Evolutionary conservation across 2,888 invertebrate species (phyloP), one percentile per base, ranked within the genome.

Genomic region (Mayetiola destructor): DNA sequence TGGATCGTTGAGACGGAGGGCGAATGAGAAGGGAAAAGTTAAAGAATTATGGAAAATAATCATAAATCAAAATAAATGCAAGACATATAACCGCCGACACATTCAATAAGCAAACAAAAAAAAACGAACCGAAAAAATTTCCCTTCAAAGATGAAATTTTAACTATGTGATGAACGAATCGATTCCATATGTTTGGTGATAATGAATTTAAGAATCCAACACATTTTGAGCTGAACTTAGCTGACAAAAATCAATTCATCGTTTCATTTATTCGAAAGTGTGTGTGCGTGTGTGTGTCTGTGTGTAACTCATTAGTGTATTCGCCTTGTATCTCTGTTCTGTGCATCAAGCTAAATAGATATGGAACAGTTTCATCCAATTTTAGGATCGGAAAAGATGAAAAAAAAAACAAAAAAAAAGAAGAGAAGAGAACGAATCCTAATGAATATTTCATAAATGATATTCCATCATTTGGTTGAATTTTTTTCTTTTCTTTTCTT

Each of bases 111-210:
- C n/a, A n/a, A n/a, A 36, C n/a, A 36, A 36, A 16, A 36, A 14
- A 12, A 36, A 4, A 36, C 36, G 36, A 40, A 23, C 6, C 4
- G 20, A 40, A 40, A 20, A 23, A 23, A 39, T 36, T 40, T 40
- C 5, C 18, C 20, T 20, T 40, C 12, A 42, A 23, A 3, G n/a
- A n/a, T 18, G 23, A 23, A 23, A 23, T 23, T 6, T 21, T n/a
- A n/a, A n/a, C n/a, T n/a, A n/a, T n/a, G n/a, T n/a, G n/a, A n/a
- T n/a, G n/a, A 42, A 42, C 18, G 23, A 42, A 42, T 42, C 23
- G 42, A 42, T 42, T 42, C 42, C 42, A 42, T 23, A 42, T 42
- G 42, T 42, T 42, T 42, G 18, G n/a, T 23, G 23, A 42, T 42
- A 42, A 42, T 42, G 42, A 42, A 42, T 42, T 42, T 42, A 12